Conservation (phyloP, 2,797 vertebrate genomes). For the Trachurus trachurus region DNA sequence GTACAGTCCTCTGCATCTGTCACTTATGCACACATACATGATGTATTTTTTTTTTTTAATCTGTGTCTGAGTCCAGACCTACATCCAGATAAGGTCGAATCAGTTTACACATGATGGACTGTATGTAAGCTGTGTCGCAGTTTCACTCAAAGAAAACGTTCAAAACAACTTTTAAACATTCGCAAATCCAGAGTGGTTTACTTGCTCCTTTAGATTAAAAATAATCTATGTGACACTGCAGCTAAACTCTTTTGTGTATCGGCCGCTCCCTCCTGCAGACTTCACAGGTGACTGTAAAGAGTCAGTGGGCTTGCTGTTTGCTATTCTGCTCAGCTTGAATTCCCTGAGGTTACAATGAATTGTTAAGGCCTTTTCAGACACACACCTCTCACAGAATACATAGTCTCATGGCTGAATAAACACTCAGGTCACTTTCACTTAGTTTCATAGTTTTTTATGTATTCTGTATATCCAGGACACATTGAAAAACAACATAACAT, state of each 20-base stretch:
- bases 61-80: too few species aligned
- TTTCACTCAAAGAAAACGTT: neutral
- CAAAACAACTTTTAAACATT: neutral
- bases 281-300: neutral
- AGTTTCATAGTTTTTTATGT: too few species aligned
- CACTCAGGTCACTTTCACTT: neutral
- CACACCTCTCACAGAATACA: neutral
- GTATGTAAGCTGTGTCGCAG: neutral
- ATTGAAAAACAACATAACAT: too few species aligned
- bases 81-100: too few species aligned
- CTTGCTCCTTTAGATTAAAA: rapidly evolving
- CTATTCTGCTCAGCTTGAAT: conserved; percentile 27
- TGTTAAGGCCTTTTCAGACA: neutral
- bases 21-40: neutral
- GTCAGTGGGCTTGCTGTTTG: neutral
- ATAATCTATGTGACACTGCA: neutral
- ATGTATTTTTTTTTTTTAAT: neutral
- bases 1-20: neutral
- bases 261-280: neutral
- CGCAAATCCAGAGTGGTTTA: neutral
- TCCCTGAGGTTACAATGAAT: neutral
- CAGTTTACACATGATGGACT: too few species aligned
- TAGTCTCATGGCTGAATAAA: conserved; percentile 17
- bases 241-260: neutral
- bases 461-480: too few species aligned